These are phyloP conservation scores for Ichneumoninae sp. DNA, from an alignment of 2,888 invertebrate genomes.

Conservation along the genomic window DNA sequence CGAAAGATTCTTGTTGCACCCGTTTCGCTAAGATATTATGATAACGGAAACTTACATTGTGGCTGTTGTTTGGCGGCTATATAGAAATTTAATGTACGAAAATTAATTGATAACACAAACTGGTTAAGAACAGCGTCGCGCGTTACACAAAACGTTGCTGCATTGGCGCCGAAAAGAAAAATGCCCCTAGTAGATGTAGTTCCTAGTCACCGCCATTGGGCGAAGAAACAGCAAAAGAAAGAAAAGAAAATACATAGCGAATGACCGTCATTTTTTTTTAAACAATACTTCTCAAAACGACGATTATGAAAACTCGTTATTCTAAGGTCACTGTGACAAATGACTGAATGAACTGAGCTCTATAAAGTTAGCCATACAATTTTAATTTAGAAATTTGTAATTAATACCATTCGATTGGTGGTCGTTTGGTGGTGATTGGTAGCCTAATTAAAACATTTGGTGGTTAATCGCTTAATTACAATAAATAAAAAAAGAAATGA, in stretches of 20 bases:
- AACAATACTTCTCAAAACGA: no score
- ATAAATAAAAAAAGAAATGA: no score
- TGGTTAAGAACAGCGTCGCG: constrained; percentile 41
- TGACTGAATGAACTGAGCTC: no score
- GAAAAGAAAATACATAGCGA: neutral
- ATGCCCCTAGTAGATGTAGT: neutral
- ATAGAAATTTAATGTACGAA: constrained; percentile 16
- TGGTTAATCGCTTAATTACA: no score
- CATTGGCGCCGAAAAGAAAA: constrained; percentile 1
- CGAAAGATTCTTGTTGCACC: neutral
- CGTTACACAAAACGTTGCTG: constrained; percentile 31
- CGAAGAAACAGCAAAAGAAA: neutral
- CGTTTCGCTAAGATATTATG: neutral
- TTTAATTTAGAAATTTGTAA: no score
- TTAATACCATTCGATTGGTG: no score
- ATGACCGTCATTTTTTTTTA: neutral
- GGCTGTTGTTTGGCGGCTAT: neutral
- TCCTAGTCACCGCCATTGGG: neutral
- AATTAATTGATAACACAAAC: constrained; percentile 2
- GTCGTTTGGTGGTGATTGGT: no score
- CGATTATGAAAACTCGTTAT: no score
- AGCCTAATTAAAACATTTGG: no score
- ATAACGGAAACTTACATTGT: constrained; percentile 43
- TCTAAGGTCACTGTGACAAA: no score
- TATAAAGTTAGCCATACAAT: no score